These are phyloP conservation scores for Limnodromus scolopaceus DNA, from an alignment of 2,797 vertebrate genomes.

Conservation along the genomic window DNA sequence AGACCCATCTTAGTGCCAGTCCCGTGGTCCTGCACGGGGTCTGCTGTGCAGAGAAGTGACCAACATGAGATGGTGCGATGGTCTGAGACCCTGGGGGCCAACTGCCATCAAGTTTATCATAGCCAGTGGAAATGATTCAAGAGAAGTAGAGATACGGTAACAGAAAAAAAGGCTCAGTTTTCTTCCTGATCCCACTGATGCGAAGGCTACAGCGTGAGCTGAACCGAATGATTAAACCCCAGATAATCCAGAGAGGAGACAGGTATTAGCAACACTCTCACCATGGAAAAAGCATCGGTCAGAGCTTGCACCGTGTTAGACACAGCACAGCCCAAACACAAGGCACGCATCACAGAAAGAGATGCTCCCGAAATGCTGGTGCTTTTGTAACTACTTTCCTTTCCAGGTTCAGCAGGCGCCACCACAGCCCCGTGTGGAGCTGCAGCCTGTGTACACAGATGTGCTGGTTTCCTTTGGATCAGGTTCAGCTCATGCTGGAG, in stretches of 20 bases:
- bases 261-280: not conserved
- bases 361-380: rapidly evolving
- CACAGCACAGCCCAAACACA: not conserved
- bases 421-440: not conserved
- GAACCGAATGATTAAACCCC: not conserved
- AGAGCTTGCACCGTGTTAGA: not conserved
- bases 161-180: not conserved
- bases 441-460: not conserved
- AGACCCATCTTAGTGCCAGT: not conserved
- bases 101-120: not conserved
- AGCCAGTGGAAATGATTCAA: not conserved
- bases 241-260: not conserved
- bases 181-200: not conserved
- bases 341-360: rapidly evolving
- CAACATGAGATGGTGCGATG: rapidly evolving
- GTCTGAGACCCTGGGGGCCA: not conserved
- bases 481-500: not conserved
- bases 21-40: rapidly evolving
- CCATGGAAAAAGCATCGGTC: not conserved
- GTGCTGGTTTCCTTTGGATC: not conserved
- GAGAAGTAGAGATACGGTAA: not conserved
- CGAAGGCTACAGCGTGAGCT: not conserved
- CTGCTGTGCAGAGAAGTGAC: not conserved
- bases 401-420: not conserved
- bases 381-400: not conserved